phyloP scores from a whole-genome alignment of 2,113 vertebrate genomes.

The Rhineura floridana region DNA sequence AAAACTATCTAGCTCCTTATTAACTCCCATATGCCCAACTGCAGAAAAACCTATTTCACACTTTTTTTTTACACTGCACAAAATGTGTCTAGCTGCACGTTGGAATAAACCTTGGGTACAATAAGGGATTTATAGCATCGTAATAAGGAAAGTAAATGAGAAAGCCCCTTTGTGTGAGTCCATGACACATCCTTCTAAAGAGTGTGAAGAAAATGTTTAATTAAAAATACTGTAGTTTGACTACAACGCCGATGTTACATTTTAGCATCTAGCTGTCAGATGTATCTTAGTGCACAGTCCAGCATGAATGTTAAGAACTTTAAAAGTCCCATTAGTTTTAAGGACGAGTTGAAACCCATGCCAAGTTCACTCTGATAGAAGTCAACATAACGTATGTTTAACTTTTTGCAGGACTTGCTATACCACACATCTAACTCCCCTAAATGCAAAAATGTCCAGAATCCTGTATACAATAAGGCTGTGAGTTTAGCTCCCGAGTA shows the following conservation, averaged over 20 bases:
- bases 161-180: not conserved
- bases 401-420: not conserved
- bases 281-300: not conserved
- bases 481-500: not conserved
- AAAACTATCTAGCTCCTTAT: too few species aligned
- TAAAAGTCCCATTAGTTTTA: not conserved
- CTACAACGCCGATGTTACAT: not conserved
- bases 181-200: not conserved
- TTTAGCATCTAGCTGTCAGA: not conserved
- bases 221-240: not conserved
- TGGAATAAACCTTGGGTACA: too few species aligned
- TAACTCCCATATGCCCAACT: too few species aligned
- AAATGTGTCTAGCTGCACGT: too few species aligned
- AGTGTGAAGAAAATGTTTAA: not conserved
- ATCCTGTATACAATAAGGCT: not conserved
- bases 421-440: not conserved
- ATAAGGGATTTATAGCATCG: not conserved
- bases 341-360: not conserved
- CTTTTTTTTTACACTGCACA: too few species aligned
- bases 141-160: not conserved
- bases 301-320: not conserved
- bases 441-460: not conserved
- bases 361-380: not conserved
- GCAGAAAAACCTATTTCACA: too few species aligned
- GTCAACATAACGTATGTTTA: too few species aligned